phyloP scores from a whole-genome alignment of 2,113 vertebrate genomes.

The Ctenomys sociabilis region DNA sequence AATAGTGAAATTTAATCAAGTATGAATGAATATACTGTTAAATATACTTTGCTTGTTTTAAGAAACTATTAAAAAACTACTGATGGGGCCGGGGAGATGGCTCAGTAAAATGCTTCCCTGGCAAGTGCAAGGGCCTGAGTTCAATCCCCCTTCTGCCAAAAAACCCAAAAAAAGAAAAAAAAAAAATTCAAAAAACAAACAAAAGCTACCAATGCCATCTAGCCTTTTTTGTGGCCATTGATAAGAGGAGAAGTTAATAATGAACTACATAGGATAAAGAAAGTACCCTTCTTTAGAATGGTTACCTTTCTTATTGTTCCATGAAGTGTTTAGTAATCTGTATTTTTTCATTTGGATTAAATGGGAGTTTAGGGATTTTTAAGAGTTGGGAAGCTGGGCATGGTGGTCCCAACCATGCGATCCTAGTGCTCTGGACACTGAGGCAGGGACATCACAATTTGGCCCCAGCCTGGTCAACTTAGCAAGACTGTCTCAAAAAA shows the following conservation, averaged over 20 bases:
- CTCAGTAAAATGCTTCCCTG: too few relatives aligned
- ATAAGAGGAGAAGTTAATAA: constrained; percentile 15
- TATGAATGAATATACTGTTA: background rate
- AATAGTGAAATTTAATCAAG: constrained; percentile 30
- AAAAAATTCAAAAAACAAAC: too few relatives aligned
- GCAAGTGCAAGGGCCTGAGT: too few relatives aligned
- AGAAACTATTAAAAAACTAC: constrained; percentile 45
- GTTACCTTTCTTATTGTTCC: background rate
- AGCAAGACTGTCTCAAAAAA: background rate
- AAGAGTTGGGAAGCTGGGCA: background rate
- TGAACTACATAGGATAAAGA: background rate
- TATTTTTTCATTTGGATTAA: constrained; percentile 38
- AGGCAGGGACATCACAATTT: background rate
- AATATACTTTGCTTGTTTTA: constrained; percentile 3
- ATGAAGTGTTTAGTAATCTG: background rate
- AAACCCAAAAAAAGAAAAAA: too few relatives aligned
- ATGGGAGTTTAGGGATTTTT: constrained; percentile 2
- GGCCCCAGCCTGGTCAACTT: background rate
- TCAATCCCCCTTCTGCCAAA: too few relatives aligned
- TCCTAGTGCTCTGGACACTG: background rate
- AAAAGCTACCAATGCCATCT: background rate
- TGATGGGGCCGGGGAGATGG: too few relatives aligned
- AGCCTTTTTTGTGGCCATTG: background rate
- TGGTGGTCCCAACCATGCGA: background rate
- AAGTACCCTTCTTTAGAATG: background rate